Conservation (phyloP, 2,797 vertebrate genomes). For the Siniperca scherzeri region DNA sequence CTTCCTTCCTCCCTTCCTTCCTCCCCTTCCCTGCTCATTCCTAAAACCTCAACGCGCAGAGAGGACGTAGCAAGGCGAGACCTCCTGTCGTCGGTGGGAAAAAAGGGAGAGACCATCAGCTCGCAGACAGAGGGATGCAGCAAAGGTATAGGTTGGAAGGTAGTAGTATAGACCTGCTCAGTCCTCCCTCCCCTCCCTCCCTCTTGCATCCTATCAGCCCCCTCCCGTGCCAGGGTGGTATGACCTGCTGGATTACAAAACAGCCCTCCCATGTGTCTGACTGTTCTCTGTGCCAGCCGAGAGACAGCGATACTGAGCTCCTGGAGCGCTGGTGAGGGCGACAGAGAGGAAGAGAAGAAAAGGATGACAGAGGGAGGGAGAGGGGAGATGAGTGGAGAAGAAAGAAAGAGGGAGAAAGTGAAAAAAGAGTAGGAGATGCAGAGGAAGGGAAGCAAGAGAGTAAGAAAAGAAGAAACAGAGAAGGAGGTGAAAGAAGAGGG, state of each 20-base stretch:
- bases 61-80: conserved; percentile 72
- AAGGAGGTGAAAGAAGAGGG: conserved; percentile 2
- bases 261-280: conserved; percentile 88
- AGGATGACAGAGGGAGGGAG: conserved; percentile 10
- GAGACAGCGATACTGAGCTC: conserved; percentile 82
- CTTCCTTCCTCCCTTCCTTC: conserved; percentile 26
- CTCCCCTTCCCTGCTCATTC: conserved; percentile 48
- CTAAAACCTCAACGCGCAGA: conserved; percentile 51
- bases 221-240: conserved; percentile 83
- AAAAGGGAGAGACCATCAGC: conserved; percentile 84
- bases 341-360: conserved; percentile 39
- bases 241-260: conserved; percentile 89
- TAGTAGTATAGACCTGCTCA: conserved; percentile 64
- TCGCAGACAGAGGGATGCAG: conserved; percentile 78
- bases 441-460: conserved; percentile 6
- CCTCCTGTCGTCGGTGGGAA: conserved; percentile 79
- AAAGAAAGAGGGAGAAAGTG: conserved; percentile 13
- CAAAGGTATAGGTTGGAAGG: conserved; percentile 77
- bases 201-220: conserved; percentile 48
- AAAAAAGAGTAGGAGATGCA: conserved; percentile 32
- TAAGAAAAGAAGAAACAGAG: not conserved
- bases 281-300: conserved; percentile 87
- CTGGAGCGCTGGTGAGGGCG: conserved; percentile 68
- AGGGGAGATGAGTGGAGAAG: conserved; percentile 1
- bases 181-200: conserved; percentile 57